Percentiles rank a stretch among this genome's conserved stretches.
Conservation (phyloP, 2,113 vertebrate genomes). For the Ranitomeya imitator region DNA sequence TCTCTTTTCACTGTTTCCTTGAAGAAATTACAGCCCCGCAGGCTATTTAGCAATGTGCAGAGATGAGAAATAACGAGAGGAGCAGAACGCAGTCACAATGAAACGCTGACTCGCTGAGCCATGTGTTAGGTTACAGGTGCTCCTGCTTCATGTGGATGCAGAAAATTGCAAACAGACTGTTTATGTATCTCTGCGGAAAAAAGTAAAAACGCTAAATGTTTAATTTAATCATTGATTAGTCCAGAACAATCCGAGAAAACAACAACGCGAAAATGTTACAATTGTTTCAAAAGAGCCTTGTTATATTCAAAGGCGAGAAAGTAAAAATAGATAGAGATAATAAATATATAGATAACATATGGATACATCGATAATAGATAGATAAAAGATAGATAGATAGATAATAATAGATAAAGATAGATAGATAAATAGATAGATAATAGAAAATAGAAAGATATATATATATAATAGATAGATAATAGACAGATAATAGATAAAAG, state of each 20-base stretch:
- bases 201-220: neutral
- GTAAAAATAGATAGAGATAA: neutral
- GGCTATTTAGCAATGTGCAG: conserved; percentile 49
- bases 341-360: neutral
- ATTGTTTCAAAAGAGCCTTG: neutral
- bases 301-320: neutral
- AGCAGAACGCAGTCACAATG: neutral
- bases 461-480: too few relatives aligned
- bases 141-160: conserved; percentile 20
- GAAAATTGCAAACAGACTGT: conserved; percentile 40
- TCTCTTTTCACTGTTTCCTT: conserved; percentile 47
- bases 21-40: conserved; percentile 51
- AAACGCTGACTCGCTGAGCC: conserved; percentile 5
- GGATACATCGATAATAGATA: neutral
- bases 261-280: neutral
- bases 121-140: conserved; percentile 44
- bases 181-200: conserved; percentile 30
- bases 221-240: conserved; percentile 6
- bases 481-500: too few relatives aligned
- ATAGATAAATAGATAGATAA: too few relatives aligned
- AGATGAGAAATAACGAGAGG: conserved; percentile 14
- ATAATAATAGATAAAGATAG: too few relatives aligned
- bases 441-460: too few relatives aligned
- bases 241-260: neutral
- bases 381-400: neutral